Percentiles rank a stretch among this genome's conserved stretches.
Conservation (phyloP, 2,888 invertebrate species). For the Drosophila tripunctata region DNA sequence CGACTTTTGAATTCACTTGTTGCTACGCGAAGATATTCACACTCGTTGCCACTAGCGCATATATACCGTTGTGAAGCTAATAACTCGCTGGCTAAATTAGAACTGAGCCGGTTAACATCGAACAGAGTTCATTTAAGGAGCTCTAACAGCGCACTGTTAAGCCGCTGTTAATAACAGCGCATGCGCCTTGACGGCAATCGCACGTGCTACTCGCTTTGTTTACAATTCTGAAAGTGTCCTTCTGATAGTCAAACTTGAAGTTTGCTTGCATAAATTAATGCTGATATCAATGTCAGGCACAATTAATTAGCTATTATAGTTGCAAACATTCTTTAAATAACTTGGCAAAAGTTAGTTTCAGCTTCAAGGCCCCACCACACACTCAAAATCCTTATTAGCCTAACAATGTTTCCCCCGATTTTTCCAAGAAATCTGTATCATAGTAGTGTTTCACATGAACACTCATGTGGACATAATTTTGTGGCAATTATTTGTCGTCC, state of each 20-base stretch:
- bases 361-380: no score
- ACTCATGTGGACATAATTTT: not conserved
- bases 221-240: slow-evolving; percentile 14
- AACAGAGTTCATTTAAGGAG: slow-evolving; percentile 26
- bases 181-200: slow-evolving; percentile 10
- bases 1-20: slow-evolving; percentile 46
- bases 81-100: slow-evolving; percentile 21
- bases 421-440: no score
- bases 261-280: slow-evolving; percentile 9
- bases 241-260: not conserved
- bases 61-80: slow-evolving; percentile 16
- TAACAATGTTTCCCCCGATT: no score
- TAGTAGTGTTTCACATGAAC: no score
- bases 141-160: slow-evolving; percentile 40
- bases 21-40: slow-evolving; percentile 39
- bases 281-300: not conserved
- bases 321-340: not conserved
- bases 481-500: not conserved
- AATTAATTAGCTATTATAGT: slow-evolving; percentile 2
- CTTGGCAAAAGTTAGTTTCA: not conserved
- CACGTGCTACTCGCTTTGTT: slow-evolving; percentile 9
- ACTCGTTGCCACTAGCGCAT: not conserved
- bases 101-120: slow-evolving; percentile 38
- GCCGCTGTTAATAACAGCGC: slow-evolving; percentile 31
- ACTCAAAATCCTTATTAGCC: not conserved